phyloP scores from a whole-genome alignment of 2,888 invertebrate genomes.

The Andrena fulva region DNA sequence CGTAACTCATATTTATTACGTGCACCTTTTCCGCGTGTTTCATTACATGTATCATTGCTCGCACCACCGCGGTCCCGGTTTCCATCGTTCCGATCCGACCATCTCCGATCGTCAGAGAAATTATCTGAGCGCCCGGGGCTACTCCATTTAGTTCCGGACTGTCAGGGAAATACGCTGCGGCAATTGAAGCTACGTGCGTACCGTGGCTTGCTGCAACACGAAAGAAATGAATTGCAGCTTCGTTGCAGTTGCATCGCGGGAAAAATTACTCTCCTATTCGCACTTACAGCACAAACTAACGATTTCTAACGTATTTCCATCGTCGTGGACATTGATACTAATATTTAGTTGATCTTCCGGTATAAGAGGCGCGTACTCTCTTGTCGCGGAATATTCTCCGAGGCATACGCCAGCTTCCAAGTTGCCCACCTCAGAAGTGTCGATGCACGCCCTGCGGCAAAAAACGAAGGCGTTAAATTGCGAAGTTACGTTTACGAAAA shows the following conservation, averaged over 20 bases:
- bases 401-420: constrained; percentile 91
- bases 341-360: constrained; percentile 93
- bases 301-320: constrained; percentile 96
- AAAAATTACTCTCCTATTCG: background rate
- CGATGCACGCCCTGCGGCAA: constrained; percentile 90
- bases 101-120: constrained; percentile 98
- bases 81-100: constrained; percentile 97
- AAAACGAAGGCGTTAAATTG: constrained; percentile 36
- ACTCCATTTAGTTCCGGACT: constrained; percentile 96
- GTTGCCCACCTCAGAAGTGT: constrained; percentile 93
- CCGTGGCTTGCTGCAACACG: constrained; percentile 94
- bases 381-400: constrained; percentile 92
- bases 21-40: constrained; percentile 89
- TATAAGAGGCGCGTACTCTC: constrained; percentile 92
- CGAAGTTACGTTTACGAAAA: constrained; percentile 29
- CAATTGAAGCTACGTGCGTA: constrained; percentile 98
- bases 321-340: constrained; percentile 95
- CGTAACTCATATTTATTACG: constrained; percentile 99
- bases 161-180: constrained; percentile 95
- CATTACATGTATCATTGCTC: constrained; percentile 96
- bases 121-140: constrained; percentile 97
- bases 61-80: constrained; percentile 96
- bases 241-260: background rate
- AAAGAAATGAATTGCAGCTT: background rate
- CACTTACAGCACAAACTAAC: constrained; percentile 97